These are phyloP conservation scores for Sebastes itinus DNA, from an alignment of 2,797 vertebrate genomes.

Conservation along the genomic window DNA sequence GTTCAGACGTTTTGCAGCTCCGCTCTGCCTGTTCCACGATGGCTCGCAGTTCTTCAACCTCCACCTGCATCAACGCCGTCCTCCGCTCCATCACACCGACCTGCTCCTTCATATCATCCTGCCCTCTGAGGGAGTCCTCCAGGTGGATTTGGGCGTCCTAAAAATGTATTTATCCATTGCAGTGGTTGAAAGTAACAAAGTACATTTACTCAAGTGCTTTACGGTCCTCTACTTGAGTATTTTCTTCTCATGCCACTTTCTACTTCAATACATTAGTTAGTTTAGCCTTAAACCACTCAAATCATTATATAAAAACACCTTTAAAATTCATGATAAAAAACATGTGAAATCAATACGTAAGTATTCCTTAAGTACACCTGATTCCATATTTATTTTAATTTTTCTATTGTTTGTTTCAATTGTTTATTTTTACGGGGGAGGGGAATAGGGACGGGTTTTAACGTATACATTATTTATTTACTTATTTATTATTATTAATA, in stretches of 20 bases:
- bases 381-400: no score
- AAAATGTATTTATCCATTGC: not conserved
- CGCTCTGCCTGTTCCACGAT: slow-evolving; percentile 63
- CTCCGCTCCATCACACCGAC: slow-evolving; percentile 86
- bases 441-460: no score
- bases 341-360: no score
- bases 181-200: not conserved
- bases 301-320: no score
- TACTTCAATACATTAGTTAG: no score
- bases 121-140: slow-evolving; percentile 83
- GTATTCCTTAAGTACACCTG: no score
- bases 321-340: not conserved
- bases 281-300: not conserved
- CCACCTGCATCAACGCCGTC: slow-evolving; percentile 86
- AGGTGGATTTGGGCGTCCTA: slow-evolving; percentile 90
- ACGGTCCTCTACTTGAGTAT: no score
- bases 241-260: no score
- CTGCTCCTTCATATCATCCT: slow-evolving; percentile 91
- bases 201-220: not conserved
- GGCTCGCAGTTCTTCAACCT: slow-evolving; percentile 87
- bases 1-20: slow-evolving; percentile 54
- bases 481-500: no score
- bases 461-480: no score
- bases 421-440: no score
- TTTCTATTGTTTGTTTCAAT: no score